Percentiles rank a stretch among this genome's conserved stretches.
Conservation (phyloP, 2,113 vertebrate species). For the Cygnus atratus region DNA sequence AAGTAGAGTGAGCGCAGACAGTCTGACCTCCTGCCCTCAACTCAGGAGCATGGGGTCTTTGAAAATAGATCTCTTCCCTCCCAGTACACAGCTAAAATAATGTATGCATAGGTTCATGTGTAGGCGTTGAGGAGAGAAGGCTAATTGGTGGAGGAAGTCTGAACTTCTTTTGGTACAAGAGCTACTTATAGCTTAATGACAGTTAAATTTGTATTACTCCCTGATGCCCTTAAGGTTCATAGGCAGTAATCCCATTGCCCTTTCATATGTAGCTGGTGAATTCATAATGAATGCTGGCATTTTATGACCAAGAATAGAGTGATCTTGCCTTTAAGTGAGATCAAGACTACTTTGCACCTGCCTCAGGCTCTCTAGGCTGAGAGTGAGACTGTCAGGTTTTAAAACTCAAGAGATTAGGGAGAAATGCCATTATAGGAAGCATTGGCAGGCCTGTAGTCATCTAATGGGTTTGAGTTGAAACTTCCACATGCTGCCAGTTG, state of each 20-base stretch:
- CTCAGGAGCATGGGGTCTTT: neutral
- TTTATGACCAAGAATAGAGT: neutral
- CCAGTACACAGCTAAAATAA: neutral
- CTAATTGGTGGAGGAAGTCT: neutral
- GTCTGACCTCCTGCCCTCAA: neutral
- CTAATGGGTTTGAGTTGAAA: neutral
- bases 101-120: neutral
- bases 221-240: neutral
- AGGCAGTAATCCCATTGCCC: neutral
- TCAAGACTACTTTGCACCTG: neutral
- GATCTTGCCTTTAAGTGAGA: conserved; percentile 3
- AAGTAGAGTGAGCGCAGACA: neutral
- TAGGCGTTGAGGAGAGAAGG: neutral
- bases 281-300: neutral
- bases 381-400: neutral
- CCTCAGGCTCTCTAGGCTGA: neutral
- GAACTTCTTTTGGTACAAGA: neutral
- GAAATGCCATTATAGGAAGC: neutral
- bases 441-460: neutral
- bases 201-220: neutral
- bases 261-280: neutral
- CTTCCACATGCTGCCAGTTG: neutral
- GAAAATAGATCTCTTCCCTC: neutral
- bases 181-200: neutral
- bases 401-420: neutral